phyloP scores from a whole-genome alignment of 2,797 vertebrate genomes.

The Thamnophis elegans region DNA sequence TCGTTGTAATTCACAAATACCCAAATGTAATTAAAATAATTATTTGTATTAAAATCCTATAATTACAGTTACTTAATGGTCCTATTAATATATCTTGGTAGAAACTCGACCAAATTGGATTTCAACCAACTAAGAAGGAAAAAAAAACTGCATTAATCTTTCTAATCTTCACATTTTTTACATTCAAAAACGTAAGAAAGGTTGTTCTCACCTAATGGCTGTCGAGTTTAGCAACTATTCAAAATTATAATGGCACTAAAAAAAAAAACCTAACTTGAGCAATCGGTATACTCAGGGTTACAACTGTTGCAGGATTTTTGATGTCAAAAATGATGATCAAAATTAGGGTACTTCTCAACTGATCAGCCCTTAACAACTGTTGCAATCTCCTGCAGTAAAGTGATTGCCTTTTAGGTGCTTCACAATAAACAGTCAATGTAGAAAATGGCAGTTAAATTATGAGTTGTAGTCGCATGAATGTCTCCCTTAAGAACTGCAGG shows the following conservation, averaged over 20 bases:
- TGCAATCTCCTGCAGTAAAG: background rate
- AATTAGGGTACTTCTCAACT: background rate
- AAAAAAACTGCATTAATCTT: background rate
- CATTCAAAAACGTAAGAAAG: background rate
- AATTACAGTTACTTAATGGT: background rate
- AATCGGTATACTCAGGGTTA: background rate
- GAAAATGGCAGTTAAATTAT: background rate
- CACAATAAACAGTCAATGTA: background rate
- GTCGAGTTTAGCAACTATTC: background rate
- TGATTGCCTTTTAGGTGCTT: background rate
- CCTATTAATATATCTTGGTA: conserved; percentile 13
- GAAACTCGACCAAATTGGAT: conserved; percentile 13
- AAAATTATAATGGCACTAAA: background rate
- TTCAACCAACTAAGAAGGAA: background rate
- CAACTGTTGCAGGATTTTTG: background rate
- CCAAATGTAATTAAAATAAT: conserved; percentile 5
- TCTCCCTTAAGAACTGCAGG: background rate
- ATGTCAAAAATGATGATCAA: background rate
- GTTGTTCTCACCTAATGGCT: background rate
- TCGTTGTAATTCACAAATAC: background rate
- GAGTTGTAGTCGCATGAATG: background rate
- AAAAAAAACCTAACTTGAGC: background rate
- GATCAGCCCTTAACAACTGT: background rate
- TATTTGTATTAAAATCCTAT: conserved; percentile 7
- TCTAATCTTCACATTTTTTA: conserved; percentile 6